Base-by-base conservation (phyloP, 2,113 vertebrate species). In the Varanus komodoensis region DNA sequence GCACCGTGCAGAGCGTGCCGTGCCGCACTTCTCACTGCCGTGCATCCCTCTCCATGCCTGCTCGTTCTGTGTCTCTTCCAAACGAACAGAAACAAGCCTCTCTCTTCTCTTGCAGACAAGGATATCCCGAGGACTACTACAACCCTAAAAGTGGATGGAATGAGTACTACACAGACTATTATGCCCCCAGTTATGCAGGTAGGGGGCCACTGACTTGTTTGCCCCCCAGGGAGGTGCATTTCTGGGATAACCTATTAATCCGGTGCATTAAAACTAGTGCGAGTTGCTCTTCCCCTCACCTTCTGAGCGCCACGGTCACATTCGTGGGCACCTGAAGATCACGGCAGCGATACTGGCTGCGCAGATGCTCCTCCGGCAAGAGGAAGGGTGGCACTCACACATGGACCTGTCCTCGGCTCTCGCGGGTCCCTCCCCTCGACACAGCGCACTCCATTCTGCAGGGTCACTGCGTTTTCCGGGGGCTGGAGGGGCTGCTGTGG, bases 121-220 rank as follows among this genome's bases (percentile, higher is more conserved):
- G 97, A 0, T 98, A 98, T 94, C 8, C 97, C 19, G 98, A 99
- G 2, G 98, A 98, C 11, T 96, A 97, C 83, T 98, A 97, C 3
- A 52, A 17, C 84, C 80, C 96, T 38, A 98, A 96, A 96, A 84
- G 98, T 27, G 98, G 97, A 86, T 98, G 97, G 97, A 98, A 92
- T 64, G 98, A 98, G 57, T 99, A 99, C 96, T 99, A 98, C 93
- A 93, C 97, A 89, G 97, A 97, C 57, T 99, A 98, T 84, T 97
- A 97, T 92, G 93, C 97, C 0, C 98, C 98, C 74, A 97, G 98
- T 79, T 98, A 97, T 1, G 95, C 95, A 96, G 97, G 97, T 97
- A 90, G 90, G 69, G 25, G 89, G 69, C 74, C 1, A 2, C 12
- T 87, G 61, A 21, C 19, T 71, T 87, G 83, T 89, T 86, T 73